Evolutionary conservation across 2,113 vertebrate genomes (phyloP).

Genomic region (Rhineura floridana): DNA sequence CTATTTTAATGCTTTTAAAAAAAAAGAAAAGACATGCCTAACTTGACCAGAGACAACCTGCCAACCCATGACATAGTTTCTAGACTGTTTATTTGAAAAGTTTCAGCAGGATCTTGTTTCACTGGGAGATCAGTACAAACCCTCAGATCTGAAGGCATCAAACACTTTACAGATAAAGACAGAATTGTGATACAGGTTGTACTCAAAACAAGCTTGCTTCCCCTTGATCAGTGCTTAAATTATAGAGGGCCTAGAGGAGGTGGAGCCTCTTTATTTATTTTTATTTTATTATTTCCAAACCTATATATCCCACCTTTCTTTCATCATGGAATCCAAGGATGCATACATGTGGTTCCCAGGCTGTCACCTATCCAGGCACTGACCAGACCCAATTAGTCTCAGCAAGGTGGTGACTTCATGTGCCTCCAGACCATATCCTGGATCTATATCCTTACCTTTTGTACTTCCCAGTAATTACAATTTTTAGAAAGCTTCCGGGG

Average conservation of each 20-base stretch:
- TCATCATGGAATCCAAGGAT: too few relatives aligned
- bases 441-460: neutral
- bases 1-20: conserved; percentile 36
- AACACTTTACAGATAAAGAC: neutral
- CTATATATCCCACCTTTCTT: too few relatives aligned
- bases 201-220: neutral
- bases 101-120: neutral
- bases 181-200: neutral
- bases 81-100: conserved; percentile 20
- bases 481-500: neutral
- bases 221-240: neutral
- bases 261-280: neutral
- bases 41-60: conserved; percentile 6
- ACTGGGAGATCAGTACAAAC: conserved; percentile 8
- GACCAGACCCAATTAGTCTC: too few relatives aligned
- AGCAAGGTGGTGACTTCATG: too few relatives aligned
- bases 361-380: too few relatives aligned
- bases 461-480: neutral
- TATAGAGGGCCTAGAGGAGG: neutral
- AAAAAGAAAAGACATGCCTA: conserved; percentile 20
- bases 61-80: neutral
- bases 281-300: too few relatives aligned
- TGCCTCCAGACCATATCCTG: too few relatives aligned
- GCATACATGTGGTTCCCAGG: too few relatives aligned
- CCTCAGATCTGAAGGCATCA: neutral